These are phyloP conservation scores for Helarctos malayanus DNA, from an alignment of 2,797 vertebrate species.

Conservation along the genomic window DNA sequence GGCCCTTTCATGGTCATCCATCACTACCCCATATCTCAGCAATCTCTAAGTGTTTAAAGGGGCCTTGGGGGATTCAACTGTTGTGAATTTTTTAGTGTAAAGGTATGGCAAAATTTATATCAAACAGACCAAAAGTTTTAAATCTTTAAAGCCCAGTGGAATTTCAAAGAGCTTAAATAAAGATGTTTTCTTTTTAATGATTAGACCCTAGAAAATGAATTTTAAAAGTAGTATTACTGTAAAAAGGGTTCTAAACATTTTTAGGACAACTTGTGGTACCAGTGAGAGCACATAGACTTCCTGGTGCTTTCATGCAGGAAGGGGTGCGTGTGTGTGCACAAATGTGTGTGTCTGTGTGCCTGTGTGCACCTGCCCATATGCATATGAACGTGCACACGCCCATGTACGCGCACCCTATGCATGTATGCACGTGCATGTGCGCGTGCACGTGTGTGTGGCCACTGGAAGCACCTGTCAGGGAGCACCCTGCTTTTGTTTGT, in stretches of 20 bases:
- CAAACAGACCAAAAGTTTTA: slow-evolving; percentile 73
- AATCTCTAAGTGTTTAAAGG: background rate
- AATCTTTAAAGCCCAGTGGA: slow-evolving; percentile 74
- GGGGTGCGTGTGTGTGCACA: no score
- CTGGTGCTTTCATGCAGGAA: background rate
- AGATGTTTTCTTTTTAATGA: slow-evolving; percentile 84
- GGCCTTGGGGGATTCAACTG: slow-evolving; percentile 57
- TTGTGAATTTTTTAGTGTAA: slow-evolving; percentile 33
- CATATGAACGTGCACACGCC: background rate
- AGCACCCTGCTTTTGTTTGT: background rate
- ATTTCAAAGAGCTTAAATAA: slow-evolving; percentile 85
- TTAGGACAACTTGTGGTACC: slow-evolving; percentile 72
- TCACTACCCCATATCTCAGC: background rate
- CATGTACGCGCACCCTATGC: no score
- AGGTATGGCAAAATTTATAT: slow-evolving; percentile 60
- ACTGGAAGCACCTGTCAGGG: background rate
- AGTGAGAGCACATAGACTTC: slow-evolving; percentile 12
- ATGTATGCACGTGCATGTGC: background rate
- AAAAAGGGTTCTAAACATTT: slow-evolving; percentile 81
- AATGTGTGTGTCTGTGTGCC: background rate
- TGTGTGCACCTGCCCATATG: background rate
- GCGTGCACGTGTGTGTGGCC: background rate
- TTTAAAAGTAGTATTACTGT: slow-evolving; percentile 77
- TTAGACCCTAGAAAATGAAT: slow-evolving; percentile 81
- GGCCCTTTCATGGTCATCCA: background rate